Percentiles rank a stretch among this genome's conserved stretches.
These are phyloP conservation scores for Brachionus paranguensis DNA, from an alignment of 1,140 invertebrate species.

Conservation along the genomic window DNA sequence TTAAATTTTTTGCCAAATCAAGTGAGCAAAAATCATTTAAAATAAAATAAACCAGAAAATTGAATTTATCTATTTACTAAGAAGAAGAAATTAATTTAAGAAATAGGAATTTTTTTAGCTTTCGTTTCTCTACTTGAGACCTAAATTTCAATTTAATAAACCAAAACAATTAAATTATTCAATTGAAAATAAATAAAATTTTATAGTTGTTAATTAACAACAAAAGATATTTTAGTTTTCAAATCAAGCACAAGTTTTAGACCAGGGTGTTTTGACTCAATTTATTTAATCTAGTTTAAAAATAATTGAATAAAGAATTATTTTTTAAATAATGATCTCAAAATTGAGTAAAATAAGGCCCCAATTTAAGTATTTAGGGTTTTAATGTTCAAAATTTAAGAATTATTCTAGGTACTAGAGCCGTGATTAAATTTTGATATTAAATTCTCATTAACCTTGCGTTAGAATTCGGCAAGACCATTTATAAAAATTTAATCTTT, in stretches of 20 bases:
- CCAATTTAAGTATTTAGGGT: too few species aligned
- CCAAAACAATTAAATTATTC: neutral
- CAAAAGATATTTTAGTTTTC: neutral
- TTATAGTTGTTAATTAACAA: neutral
- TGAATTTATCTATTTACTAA: neutral
- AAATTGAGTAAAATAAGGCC: too few species aligned
- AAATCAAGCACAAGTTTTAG: neutral
- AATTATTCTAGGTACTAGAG: too few species aligned
- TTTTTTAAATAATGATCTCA: too few species aligned
- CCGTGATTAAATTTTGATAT: neutral
- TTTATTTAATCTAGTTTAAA: neutral
- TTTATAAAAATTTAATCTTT: neutral
- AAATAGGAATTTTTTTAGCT: neutral
- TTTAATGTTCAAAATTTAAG: too few species aligned
- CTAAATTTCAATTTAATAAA: neutral
- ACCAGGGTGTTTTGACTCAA: neutral
- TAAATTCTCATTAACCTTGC: neutral
- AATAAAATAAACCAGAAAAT: neutral
- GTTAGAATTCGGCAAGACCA: neutral
- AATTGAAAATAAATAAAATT: neutral
- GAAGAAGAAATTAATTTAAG: neutral
- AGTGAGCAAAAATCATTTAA: neutral
- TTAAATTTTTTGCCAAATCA: neutral
- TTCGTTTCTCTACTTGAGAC: neutral
- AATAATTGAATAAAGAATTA: neutral